Base-by-base conservation (phyloP, 1,140 invertebrate genomes). In the Steinernema khuongi region DNA sequence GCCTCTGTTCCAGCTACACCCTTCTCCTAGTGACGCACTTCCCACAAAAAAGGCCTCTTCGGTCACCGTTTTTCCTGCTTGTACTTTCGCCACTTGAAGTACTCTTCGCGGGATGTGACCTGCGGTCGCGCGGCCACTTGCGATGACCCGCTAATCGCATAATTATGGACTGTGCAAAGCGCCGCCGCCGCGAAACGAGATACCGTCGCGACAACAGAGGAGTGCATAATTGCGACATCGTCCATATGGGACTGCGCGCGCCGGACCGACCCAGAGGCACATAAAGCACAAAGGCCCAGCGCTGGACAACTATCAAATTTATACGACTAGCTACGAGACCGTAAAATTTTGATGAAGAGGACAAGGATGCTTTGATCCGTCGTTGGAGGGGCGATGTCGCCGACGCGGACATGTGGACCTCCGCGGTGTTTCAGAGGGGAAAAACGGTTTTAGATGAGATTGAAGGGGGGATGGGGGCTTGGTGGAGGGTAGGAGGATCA, bases 311-410 rank as follows among this genome's bases (percentile, higher is more conserved):
- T n/a, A 60, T 60, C 50, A 22, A 60, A 22, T 41, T 60, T 60
- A 60, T 60, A 60, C 50, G 50, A 60, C 50, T 60, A 14, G 2
- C 50, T 60, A 60, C 22, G 50, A 60, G 50, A 60, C 26, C 50
- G 50, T 60, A 60, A 60, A 60, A 60, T 14, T 60, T 60, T 60
- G 50, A 60, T 60, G 50, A 17, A 60, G 50, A 60, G 26, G 22
- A 60, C 14, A 41, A 41, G n/a, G 7, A 7, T 60, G 14, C 50
- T 60, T 60, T 60, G 50, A 60, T 11, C 50, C 26, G 50, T 60
- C 50, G 50, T 4, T 11, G 11, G 50, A 26, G 50, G 50, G 26
- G 7, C 11, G 50, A 60, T 60, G 50, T 14, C 50, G 50, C 50
- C 22, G 50, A 60, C 26, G 50, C 14, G 50, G 26, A 60, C 50